A percentile compares a stretch with the other conserved stretches of the same genome.
These are phyloP conservation scores for Calameuta idolon DNA, from an alignment of 2,888 invertebrate genomes.

Conservation along the genomic window DNA sequence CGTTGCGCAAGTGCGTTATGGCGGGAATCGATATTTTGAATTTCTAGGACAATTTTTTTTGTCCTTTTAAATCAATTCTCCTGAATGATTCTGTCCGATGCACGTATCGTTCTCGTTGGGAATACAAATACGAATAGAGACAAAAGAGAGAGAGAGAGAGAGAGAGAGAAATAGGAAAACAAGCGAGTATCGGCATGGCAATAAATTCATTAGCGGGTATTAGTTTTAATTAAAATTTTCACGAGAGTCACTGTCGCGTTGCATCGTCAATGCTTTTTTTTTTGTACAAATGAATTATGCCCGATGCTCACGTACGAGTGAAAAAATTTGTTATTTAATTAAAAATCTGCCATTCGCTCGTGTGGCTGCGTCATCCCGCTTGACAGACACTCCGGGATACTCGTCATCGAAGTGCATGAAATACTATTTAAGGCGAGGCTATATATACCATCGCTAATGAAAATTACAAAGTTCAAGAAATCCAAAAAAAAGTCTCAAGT, in stretches of 20 bases:
- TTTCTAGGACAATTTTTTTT: no score
- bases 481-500: no score
- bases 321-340: constrained; percentile 39
- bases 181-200: constrained; percentile 4
- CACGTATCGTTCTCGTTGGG: no score
- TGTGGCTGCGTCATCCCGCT: constrained; percentile 26
- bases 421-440: background rate
- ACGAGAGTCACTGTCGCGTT: constrained; percentile 7
- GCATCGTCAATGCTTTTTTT: constrained; percentile 20
- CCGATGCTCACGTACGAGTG: constrained; percentile 13
- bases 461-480: no score
- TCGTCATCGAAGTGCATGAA: background rate
- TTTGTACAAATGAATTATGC: constrained; percentile 31
- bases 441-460: background rate
- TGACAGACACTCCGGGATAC: constrained; percentile 24
- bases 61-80: no score
- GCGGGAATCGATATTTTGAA: no score
- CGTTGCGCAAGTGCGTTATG: no score
- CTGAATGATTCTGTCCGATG: no score
- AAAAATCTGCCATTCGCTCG: constrained; percentile 35
- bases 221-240: constrained; percentile 41
- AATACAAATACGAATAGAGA: no score
- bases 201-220: constrained; percentile 30
- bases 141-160: no score
- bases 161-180: no score